Evolutionary conservation across 2,113 vertebrate genomes (phyloP).

Genomic region (Chitala chitala): DNA sequence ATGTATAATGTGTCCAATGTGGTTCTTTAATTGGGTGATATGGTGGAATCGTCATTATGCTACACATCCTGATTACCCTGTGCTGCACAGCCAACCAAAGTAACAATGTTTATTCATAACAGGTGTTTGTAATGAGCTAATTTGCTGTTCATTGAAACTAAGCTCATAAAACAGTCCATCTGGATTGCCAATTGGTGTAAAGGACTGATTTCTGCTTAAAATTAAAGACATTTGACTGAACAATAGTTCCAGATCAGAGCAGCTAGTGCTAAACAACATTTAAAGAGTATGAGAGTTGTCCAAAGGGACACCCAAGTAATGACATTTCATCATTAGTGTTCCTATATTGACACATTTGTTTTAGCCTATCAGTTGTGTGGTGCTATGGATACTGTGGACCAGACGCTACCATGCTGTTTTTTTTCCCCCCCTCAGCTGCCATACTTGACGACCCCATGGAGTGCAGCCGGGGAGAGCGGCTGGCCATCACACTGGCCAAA

Average conservation of each 20-base stretch:
- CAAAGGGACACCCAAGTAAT: too few species aligned
- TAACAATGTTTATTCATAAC: conserved; percentile 5
- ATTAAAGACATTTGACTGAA: too few species aligned
- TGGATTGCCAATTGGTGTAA: background rate
- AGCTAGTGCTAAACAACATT: too few species aligned
- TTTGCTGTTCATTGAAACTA: conserved; percentile 5
- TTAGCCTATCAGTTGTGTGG: background rate
- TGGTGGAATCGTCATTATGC: background rate
- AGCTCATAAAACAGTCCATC: background rate
- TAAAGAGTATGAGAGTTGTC: too few species aligned
- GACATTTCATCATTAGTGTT: too few species aligned
- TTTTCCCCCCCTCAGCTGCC: conserved; percentile 57
- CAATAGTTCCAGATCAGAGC: too few species aligned
- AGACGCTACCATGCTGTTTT: fast-evolving
- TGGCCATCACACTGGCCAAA: conserved; percentile 77
- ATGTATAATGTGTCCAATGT: too few species aligned
- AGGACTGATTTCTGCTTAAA: background rate
- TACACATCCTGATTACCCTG: background rate
- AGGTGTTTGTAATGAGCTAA: conserved; percentile 17
- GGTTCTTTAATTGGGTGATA: background rate
- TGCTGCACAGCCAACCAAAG: background rate
- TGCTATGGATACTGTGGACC: background rate
- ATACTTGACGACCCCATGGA: conserved; percentile 81
- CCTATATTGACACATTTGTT: too few species aligned
- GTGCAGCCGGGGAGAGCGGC: conserved; percentile 76